A percentile compares a stretch with the other conserved stretches of the same genome.
Conservation (phyloP, 2,888 invertebrate genomes). For the Hololepta plana region DNA sequence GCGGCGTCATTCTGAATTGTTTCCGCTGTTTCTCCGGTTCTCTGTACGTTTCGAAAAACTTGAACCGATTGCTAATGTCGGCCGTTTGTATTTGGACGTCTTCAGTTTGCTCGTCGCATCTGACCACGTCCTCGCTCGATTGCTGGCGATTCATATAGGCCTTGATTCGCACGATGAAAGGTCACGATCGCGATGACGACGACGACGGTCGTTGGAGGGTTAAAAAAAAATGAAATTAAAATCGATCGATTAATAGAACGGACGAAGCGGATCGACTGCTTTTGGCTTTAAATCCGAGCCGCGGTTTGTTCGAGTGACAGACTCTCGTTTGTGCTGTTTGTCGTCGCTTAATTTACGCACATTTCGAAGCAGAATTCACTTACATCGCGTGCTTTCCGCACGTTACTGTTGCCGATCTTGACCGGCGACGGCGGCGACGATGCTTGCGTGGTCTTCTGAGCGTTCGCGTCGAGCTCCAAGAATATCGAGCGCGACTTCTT, state of each 20-base stretch:
- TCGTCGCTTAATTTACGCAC: too few species aligned
- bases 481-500: conserved; percentile 77
- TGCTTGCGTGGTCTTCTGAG: conserved; percentile 40
- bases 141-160: conserved; percentile 33
- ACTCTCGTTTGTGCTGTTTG: too few species aligned
- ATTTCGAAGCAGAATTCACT: too few species aligned
- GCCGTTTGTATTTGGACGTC: conserved; percentile 65
- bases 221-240: too few species aligned
- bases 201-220: too few species aligned
- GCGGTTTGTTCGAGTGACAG: too few species aligned
- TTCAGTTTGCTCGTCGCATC: conserved; percentile 50
- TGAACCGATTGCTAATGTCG: conserved; percentile 71
- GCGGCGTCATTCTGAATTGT: conserved; percentile 76
- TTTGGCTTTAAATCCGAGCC: too few species aligned
- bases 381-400: conserved; percentile 38
- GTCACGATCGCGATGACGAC: too few species aligned
- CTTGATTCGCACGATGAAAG: conserved; percentile 19
- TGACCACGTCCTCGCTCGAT: conserved; percentile 51
- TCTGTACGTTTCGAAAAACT: conserved; percentile 78
- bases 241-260: too few species aligned
- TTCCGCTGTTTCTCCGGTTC: conserved; percentile 49
- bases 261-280: too few species aligned
- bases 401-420: conserved; percentile 29
- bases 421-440: conserved; percentile 38
- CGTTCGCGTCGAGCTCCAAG: conserved; percentile 66